These are phyloP conservation scores for Panthera uncia DNA, from an alignment of 2,113 vertebrate species.

Conservation along the genomic window DNA sequence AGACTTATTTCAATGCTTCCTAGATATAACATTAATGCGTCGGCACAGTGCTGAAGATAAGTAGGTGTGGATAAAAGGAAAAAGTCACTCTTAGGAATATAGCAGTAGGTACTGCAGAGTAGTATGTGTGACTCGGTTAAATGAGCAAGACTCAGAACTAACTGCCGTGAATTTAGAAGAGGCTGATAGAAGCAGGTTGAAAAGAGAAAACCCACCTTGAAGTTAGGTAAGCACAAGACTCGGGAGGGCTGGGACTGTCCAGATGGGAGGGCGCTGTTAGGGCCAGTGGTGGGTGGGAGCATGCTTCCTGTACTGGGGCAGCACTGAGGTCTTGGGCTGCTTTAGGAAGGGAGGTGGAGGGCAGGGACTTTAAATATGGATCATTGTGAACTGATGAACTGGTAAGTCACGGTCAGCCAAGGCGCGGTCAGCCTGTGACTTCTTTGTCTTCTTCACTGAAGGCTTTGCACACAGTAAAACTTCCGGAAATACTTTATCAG, in stretches of 20 bases:
- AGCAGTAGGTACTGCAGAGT: not conserved
- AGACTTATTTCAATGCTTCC: not conserved
- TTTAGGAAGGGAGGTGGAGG: not conserved
- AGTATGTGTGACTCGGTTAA: not conserved
- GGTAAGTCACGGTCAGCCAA: not conserved
- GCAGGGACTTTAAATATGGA: not conserved
- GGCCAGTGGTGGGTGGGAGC: no score
- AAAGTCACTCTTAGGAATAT: not conserved
- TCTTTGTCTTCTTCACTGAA: not conserved
- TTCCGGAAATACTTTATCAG: not conserved
- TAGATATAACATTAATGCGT: not conserved
- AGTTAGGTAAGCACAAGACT: not conserved
- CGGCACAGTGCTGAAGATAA: not conserved
- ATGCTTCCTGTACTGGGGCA: not conserved
- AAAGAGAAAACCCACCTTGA: not conserved
- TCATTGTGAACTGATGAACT: not conserved
- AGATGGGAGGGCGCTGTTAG: not conserved
- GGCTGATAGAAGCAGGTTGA: not conserved
- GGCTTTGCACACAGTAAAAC: not conserved
- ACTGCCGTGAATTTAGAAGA: not conserved
- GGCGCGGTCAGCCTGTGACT: not conserved
- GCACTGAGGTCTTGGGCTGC: not conserved
- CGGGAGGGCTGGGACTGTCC: accelerated
- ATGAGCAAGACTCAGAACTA: not conserved
- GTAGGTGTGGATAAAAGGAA: not conserved